Evolutionary conservation across 2,797 vertebrate genomes (phyloP), one percentile per base, ranked within the genome.

Genomic region (Tamandua tetradactyla): DNA sequence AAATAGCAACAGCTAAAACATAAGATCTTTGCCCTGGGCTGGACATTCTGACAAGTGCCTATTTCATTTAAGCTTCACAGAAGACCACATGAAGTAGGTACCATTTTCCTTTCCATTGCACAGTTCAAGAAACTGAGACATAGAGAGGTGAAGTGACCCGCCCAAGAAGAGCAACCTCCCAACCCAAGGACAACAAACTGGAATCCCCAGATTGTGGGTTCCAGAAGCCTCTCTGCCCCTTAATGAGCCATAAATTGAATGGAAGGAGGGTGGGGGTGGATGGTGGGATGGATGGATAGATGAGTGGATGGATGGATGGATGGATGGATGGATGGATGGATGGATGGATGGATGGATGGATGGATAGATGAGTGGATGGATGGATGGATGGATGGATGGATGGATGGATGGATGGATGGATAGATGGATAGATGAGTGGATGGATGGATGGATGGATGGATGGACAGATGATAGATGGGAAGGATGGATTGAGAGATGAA

Each of bases 361-460:
- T 13, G 9, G 25, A 5, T n/a, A n/a, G n/a, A n/a, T n/a, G n/a
- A n/a, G n/a, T n/a, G 7, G 49, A 12, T 52, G 49, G 49, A 52
- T 52, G 49, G 49, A 55, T 47, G 20, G 55, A 55, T 40, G 32
- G 44, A 6, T 7, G 40, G 20, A 17, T n/a, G 5, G 30, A 32
- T 18, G 30, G 12, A 30, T 52, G 15, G 10, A 20, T n/a, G 9
- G 68, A 72, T 72, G 59, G 47, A 1, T 13, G 5, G 14, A 3
- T 32, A 0, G 7, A 3, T 40, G 25, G 3, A 2, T 61, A 64
- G 22, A 5, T 44, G 7, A 20, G 3, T 32, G 27, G 11, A 3
- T 44, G 23, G 7, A 7, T 42, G 4, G 55, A 55, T 4, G 55
- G 42, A 42, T 7, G 55, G 55, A 8, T 20, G 55, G 55, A 55